Conservation (phyloP, 1,140 invertebrate genomes). For the Galendromus occidentalis region DNA sequence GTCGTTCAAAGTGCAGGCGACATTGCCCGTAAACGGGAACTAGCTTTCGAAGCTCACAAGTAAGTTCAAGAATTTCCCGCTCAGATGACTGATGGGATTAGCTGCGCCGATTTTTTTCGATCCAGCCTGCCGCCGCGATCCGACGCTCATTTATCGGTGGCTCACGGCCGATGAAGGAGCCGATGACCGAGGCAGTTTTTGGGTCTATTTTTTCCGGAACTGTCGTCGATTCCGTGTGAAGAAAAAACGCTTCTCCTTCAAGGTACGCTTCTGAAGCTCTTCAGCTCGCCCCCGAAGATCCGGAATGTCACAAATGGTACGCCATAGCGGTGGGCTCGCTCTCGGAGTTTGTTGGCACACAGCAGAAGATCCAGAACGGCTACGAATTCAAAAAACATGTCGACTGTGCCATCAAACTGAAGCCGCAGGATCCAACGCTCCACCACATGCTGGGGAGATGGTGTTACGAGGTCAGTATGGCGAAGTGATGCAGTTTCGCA, state of each 20-base stretch:
- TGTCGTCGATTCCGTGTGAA: too few relatives aligned
- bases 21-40: conserved; percentile 32
- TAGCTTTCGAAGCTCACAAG: conserved; percentile 36
- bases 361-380: conserved; percentile 48
- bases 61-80: background rate
- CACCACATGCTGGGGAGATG: conserved; percentile 47
- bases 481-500: background rate
- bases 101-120: too few relatives aligned
- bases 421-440: conserved; percentile 41
- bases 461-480: conserved; percentile 40
- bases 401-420: conserved; percentile 42
- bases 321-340: conserved; percentile 46
- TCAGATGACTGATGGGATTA: background rate
- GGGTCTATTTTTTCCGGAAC: too few relatives aligned
- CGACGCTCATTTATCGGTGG: too few relatives aligned
- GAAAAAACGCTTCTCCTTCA: conserved; percentile 38
- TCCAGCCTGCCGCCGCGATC: background rate
- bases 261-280: conserved; percentile 39
- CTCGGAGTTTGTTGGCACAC: conserved; percentile 37
- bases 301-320: conserved; percentile 53
- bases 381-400: conserved; percentile 46
- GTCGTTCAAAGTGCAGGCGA: conserved; percentile 29
- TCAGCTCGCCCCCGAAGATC: conserved; percentile 31
- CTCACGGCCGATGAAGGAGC: too few relatives aligned
- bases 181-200: too few relatives aligned